Conservation (phyloP, 1,140 invertebrate species). For the Rhyacophila brunnea region DNA sequence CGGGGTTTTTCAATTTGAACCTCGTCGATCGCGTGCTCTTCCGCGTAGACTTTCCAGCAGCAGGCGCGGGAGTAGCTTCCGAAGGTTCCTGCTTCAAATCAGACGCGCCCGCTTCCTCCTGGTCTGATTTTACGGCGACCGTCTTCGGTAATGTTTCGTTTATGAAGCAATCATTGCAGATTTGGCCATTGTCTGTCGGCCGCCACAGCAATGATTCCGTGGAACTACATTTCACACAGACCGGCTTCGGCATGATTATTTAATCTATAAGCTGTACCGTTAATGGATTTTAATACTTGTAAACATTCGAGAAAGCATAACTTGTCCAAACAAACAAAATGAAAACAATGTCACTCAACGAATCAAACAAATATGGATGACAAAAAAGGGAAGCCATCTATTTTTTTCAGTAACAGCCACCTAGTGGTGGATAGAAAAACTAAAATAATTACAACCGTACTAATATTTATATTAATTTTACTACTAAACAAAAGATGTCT, state of each 20-base stretch:
- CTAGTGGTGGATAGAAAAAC: background rate
- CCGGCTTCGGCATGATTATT: conserved; percentile 47
- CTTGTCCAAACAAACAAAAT: conserved; percentile 21
- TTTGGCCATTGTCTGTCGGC: conserved; percentile 48
- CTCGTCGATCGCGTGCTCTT: conserved; percentile 50
- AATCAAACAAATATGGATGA: conserved; percentile 10
- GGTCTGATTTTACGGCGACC: conserved; percentile 39
- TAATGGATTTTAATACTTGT: too few species aligned
- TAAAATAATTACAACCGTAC: too few species aligned
- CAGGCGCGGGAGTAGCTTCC: conserved; percentile 43
- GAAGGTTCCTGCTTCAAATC: conserved; percentile 42
- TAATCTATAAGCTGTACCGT: too few species aligned
- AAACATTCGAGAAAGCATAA: conserved; percentile 15
- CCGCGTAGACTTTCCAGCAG: conserved; percentile 43
- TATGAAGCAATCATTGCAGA: conserved; percentile 52
- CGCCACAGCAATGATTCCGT: conserved; percentile 51
- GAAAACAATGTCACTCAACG: too few species aligned
- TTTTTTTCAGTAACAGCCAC: background rate
- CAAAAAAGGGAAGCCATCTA: background rate
- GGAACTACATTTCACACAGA: conserved; percentile 47
- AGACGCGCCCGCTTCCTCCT: conserved; percentile 38
- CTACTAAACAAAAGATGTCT: too few species aligned
- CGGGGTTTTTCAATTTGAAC: conserved; percentile 47
- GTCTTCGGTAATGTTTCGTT: conserved; percentile 41
- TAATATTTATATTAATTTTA: too few species aligned